phyloP scores from a whole-genome alignment of 2,888 invertebrate species.

The Antheraea assamensis region DNA sequence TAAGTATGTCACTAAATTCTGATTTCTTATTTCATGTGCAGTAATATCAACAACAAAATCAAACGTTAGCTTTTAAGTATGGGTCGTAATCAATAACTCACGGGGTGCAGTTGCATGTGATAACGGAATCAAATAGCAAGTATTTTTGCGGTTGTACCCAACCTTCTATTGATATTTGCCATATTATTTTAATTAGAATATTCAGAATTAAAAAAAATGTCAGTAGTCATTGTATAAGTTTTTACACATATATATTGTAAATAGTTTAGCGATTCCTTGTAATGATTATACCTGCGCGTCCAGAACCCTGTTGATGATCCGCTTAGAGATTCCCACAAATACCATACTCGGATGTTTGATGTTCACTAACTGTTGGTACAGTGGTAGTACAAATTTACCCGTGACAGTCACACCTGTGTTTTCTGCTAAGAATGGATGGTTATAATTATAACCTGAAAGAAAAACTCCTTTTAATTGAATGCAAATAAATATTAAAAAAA shows the following conservation, averaged over 20 bases:
- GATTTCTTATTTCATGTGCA: too few species aligned
- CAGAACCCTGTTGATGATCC: slow-evolving; percentile 84
- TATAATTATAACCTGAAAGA: slow-evolving; percentile 86
- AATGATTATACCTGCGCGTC: slow-evolving; percentile 84
- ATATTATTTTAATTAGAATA: too few species aligned
- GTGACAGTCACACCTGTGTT: slow-evolving; percentile 83
- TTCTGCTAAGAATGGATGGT: slow-evolving; percentile 86
- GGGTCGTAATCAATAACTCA: too few species aligned
- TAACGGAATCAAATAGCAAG: too few species aligned
- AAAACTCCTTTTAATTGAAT: neutral
- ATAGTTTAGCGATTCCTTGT: neutral
- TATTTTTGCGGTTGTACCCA: too few species aligned
- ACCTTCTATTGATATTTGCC: too few species aligned
- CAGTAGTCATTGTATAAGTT: too few species aligned
- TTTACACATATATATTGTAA: slow-evolving; percentile 16
- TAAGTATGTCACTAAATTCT: too few species aligned
- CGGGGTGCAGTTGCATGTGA: too few species aligned
- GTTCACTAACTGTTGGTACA: slow-evolving; percentile 90
- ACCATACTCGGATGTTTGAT: slow-evolving; percentile 88
- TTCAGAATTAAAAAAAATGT: too few species aligned
- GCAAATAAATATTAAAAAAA: neutral
- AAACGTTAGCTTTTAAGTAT: too few species aligned
- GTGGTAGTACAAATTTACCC: slow-evolving; percentile 84
- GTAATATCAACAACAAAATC: too few species aligned
- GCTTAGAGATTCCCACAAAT: slow-evolving; percentile 88